Base-by-base conservation (phyloP, 2,888 invertebrate genomes). In the Scotopteryx bipunctaria region DNA sequence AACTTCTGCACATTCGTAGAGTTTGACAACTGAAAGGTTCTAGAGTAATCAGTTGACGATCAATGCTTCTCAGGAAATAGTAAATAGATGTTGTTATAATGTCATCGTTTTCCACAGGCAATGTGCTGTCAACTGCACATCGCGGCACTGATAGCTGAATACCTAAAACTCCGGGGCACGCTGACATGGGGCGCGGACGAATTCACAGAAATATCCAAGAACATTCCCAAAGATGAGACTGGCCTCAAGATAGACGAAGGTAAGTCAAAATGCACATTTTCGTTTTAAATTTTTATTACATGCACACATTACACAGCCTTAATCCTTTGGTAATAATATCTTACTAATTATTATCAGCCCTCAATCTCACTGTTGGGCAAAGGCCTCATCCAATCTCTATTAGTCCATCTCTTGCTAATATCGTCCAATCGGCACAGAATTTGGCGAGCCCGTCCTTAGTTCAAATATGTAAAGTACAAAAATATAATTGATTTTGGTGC, bases 121-220 rank as follows among this genome's bases (percentile, higher is more conserved):
- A 98, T 98, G 72, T 97, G 98, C 78, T 97, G 97, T 76, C 97
- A 97, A 78, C 91, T 98, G 0, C 99, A 99, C 78, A 97, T 98
- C 63, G 97, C 98, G 2, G 99, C 98, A 0, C 91, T 99, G 17
- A 97, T 98, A 91, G 97, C 98, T 0, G 98, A 98, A 78, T 98
- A 98, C 83, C 86, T 99, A 41, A 95, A 96, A 68, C 86, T 95
- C 43, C 93, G 95, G 71, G 91, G 90, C 1, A 91, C 93, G 13
- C 95, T 94, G 66, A 79, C 90, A 0, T 97, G 97, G 94, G 98
- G 98, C n/a, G 97, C 98, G 1, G 94, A 95, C 63, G 94, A 94
- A 0, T 98, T 98, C 78, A 91, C 91, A 3, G 93, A 93, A 54
- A 95, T 98, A 59, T 98, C 98, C 1, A 93, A 93, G 38, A 98